A percentile compares a stretch with the other conserved stretches of the same genome.
phyloP scores from a whole-genome alignment of 2,797 vertebrate genomes.

The Eutrigla gurnardus region DNA sequence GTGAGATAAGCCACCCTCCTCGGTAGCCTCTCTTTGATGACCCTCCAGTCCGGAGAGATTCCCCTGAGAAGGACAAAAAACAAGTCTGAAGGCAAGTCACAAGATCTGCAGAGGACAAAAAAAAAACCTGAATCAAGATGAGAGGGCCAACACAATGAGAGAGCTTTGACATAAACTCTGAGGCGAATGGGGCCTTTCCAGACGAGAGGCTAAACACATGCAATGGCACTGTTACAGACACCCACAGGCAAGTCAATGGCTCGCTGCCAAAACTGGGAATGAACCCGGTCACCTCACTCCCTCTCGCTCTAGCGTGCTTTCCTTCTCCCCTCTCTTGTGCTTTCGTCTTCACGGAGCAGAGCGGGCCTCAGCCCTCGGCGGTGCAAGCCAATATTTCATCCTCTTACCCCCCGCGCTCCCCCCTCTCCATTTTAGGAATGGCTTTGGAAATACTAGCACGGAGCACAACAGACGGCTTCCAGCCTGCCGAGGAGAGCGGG shows the following conservation, averaged over 20 bases:
- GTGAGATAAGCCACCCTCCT: slow-evolving; percentile 50
- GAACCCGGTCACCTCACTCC: slow-evolving; percentile 84
- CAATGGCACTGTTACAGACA: slow-evolving; percentile 84
- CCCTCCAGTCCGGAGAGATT: slow-evolving; percentile 58
- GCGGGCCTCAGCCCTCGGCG: slow-evolving; percentile 70
- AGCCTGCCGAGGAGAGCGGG: slow-evolving; percentile 68
- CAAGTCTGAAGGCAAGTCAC: slow-evolving; percentile 70
- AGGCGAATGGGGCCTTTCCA: slow-evolving; percentile 80
- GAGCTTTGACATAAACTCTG: slow-evolving; percentile 80
- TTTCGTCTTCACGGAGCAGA: slow-evolving; percentile 66
- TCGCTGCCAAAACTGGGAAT: slow-evolving; percentile 77
- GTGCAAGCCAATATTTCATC: slow-evolving; percentile 76
- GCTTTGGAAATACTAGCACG: slow-evolving; percentile 74
- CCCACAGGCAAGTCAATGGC: slow-evolving; percentile 83
- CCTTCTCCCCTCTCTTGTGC: slow-evolving; percentile 58
- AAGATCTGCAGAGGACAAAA: slow-evolving; percentile 67
- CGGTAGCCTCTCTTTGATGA: slow-evolving; percentile 64
- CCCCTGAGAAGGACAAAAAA: slow-evolving; percentile 61
- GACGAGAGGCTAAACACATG: slow-evolving; percentile 86
- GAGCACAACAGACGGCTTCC: slow-evolving; percentile 54
- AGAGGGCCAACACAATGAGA: slow-evolving; percentile 77
- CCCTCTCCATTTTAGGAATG: slow-evolving; percentile 78
- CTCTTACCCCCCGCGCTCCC: slow-evolving; percentile 50
- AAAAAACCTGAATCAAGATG: slow-evolving; percentile 70
- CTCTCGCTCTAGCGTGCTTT: slow-evolving; percentile 61